Evolutionary conservation across 2,888 invertebrate genomes (phyloP).

Genomic region (Theretra japonica): DNA sequence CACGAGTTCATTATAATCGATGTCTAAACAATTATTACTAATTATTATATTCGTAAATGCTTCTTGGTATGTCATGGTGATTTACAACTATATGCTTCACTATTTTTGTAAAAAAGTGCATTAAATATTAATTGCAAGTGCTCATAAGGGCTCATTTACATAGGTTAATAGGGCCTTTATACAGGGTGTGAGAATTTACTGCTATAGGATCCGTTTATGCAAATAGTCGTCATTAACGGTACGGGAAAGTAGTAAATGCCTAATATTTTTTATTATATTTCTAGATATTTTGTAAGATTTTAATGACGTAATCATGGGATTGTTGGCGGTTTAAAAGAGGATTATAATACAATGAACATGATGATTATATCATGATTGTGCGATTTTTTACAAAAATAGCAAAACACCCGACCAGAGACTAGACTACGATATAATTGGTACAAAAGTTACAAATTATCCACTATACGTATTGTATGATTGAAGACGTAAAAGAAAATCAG

Average conservation of each 20-base stretch:
- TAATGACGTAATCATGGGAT: no score
- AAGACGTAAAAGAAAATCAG: slow-evolving; percentile 38
- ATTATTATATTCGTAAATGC: slow-evolving; percentile 63
- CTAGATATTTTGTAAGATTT: no score
- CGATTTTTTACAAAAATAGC: slow-evolving; percentile 40
- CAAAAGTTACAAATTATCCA: slow-evolving; percentile 28
- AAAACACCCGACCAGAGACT: slow-evolving; percentile 51
- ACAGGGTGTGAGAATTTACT: no score
- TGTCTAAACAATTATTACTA: slow-evolving; percentile 57
- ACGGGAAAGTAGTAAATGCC: no score
- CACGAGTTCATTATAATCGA: slow-evolving; percentile 54
- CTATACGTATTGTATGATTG: slow-evolving; percentile 25
- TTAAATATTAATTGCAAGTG: no score
- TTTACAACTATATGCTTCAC: slow-evolving; percentile 47
- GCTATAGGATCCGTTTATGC: no score
- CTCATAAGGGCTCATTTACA: no score
- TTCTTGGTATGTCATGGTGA: slow-evolving; percentile 70
- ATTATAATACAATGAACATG: neutral
- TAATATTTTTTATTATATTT: no score
- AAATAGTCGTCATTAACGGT: no score
- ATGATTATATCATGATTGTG: neutral
- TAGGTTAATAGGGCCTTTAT: no score
- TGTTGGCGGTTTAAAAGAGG: neutral
- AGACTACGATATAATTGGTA: slow-evolving; percentile 46
- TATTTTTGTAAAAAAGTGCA: slow-evolving; percentile 46